Evolutionary conservation across 1,140 invertebrate species (phyloP).

Genomic region (Palaemon carinicauda): DNA sequence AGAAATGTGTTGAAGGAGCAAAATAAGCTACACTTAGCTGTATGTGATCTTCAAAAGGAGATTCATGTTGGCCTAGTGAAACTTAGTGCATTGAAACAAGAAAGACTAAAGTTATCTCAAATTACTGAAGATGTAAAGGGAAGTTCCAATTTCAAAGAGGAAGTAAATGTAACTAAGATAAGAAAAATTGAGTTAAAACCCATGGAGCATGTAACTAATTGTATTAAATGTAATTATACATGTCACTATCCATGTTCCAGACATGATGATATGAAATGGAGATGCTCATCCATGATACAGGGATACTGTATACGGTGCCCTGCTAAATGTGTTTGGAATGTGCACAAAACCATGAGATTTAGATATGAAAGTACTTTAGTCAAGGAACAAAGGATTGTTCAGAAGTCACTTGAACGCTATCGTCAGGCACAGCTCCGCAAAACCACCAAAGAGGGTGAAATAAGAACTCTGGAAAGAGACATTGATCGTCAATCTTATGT

Average conservation of each 20-base stretch:
- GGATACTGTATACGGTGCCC: background rate
- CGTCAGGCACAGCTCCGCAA: background rate
- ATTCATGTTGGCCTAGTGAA: conserved; percentile 14
- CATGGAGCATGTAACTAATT: conserved; percentile 20
- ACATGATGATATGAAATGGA: conserved; percentile 5
- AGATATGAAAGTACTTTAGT: background rate
- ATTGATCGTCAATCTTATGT: background rate
- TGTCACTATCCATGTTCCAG: conserved; percentile 37
- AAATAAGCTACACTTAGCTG: background rate
- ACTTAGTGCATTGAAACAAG: conserved; percentile 13
- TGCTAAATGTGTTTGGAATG: conserved; percentile 4
- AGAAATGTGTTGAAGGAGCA: conserved; percentile 21
- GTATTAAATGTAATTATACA: conserved; percentile 21
- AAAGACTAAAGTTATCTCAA: conserved; percentile 12
- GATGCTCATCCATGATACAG: background rate
- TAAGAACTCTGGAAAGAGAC: background rate
- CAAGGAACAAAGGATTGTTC: background rate
- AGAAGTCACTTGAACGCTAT: conserved; percentile 14
- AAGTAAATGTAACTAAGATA: conserved; percentile 19
- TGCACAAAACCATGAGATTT: conserved; percentile 18
- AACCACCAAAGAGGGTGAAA: conserved; percentile 26
- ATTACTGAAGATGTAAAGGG: conserved; percentile 23
- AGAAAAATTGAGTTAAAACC: conserved; percentile 1
- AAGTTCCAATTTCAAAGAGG: conserved; percentile 15
- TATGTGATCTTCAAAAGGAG: conserved; percentile 11